These are phyloP conservation scores for Megaceryle torquata DNA, from an alignment of 2,113 vertebrate species.

Conservation along the genomic window DNA sequence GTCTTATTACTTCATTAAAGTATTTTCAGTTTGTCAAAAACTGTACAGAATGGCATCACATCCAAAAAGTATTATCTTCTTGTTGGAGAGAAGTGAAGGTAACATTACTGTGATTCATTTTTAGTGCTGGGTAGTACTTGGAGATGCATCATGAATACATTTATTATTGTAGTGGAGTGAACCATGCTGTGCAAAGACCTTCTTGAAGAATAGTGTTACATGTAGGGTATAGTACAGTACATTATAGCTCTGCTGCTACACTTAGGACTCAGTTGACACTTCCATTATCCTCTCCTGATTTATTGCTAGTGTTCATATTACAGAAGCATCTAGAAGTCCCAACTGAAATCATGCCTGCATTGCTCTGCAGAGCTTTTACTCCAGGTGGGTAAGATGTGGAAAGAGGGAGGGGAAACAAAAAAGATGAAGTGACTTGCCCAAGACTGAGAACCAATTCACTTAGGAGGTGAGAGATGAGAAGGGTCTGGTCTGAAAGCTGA, in stretches of 20 bases:
- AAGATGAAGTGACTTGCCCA: background rate
- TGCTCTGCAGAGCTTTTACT: slow-evolving; percentile 21
- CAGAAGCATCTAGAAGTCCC: slow-evolving; percentile 46
- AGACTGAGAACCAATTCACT: background rate
- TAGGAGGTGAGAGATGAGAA: background rate
- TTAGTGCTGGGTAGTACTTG: slow-evolving; percentile 23
- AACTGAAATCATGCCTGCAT: background rate
- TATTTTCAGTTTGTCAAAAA: slow-evolving; percentile 69
- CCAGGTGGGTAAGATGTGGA: background rate
- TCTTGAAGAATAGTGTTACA: slow-evolving; percentile 13
- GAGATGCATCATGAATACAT: slow-evolving; percentile 50
- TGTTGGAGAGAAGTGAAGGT: slow-evolving; percentile 45
- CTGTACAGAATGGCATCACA: slow-evolving; percentile 40
- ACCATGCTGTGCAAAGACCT: slow-evolving; percentile 23
- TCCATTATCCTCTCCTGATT: slow-evolving; percentile 54
- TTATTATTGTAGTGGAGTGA: slow-evolving; percentile 46
- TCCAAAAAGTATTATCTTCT: slow-evolving; percentile 62
- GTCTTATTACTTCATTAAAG: slow-evolving; percentile 70
- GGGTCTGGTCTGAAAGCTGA: background rate
- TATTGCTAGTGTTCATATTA: slow-evolving; percentile 32
- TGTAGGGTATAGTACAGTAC: slow-evolving; percentile 2
- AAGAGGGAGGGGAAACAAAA: background rate
- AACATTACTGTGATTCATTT: slow-evolving; percentile 70
- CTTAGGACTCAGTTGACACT: slow-evolving; percentile 36
- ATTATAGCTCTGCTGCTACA: slow-evolving; percentile 33